Conservation (phyloP, 23 tunicate genomes). For the Phallusia fumigata region DNA sequence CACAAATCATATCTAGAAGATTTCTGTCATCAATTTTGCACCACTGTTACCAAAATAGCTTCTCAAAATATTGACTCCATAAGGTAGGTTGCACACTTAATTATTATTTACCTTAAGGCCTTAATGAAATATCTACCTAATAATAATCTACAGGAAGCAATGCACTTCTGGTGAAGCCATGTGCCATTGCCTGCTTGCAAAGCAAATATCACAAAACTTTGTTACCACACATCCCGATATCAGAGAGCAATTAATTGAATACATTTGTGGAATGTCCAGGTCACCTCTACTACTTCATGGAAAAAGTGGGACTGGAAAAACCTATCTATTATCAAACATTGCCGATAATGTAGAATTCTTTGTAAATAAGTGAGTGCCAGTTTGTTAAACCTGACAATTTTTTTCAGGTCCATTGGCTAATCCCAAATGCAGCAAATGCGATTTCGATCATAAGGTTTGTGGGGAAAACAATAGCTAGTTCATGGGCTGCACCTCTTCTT, state of each 20-base stretch:
- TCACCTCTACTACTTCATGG: conserved; percentile 25
- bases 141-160: not conserved
- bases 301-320: conserved; percentile 33
- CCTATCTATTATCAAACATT: conserved; percentile 20
- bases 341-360: conserved; percentile 21
- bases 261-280: not conserved
- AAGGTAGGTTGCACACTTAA: not conserved
- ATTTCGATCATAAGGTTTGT: conserved; percentile 29
- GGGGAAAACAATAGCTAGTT: conserved; percentile 25
- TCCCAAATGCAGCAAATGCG: conserved; percentile 6
- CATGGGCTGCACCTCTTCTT: conserved; percentile 28
- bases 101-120: no score
- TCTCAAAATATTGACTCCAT: not conserved
- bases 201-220: conserved; percentile 1
- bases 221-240: not conserved
- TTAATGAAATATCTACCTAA: not conserved
- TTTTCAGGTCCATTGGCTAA: conserved; percentile 10
- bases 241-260: not conserved
- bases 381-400: not conserved
- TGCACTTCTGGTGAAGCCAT: conserved; percentile 10
- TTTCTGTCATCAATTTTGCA: conserved; percentile 24
- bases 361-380: not conserved
- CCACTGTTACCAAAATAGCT: conserved; percentile 22
- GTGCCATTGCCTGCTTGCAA: conserved; percentile 34
- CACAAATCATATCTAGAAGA: conserved; percentile 37